Evolutionary conservation across 2,888 invertebrate species (phyloP).

Genomic region (Chrysolina americana): DNA sequence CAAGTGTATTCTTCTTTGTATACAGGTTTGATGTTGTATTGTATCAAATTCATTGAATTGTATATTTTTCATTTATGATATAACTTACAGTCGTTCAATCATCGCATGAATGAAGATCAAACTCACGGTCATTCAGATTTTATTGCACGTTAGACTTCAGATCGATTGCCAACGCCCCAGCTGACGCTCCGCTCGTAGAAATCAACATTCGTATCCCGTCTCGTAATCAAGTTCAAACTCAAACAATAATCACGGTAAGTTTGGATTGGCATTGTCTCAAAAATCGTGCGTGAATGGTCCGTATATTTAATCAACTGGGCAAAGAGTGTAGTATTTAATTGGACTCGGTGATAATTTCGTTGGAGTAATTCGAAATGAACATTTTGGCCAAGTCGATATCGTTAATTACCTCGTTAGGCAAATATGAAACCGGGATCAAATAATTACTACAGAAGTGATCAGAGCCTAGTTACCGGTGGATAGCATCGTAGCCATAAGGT

Average conservation of each 20-base stretch:
- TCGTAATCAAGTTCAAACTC: slow-evolving; percentile 22
- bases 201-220: slow-evolving; percentile 14
- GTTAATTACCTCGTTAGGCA: slow-evolving; percentile 59
- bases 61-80: too few species aligned
- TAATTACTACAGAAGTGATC: slow-evolving; percentile 53
- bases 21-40: too few species aligned
- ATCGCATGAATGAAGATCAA: too few species aligned
- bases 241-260: slow-evolving; percentile 27
- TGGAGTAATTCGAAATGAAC: slow-evolving; percentile 43
- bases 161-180: not conserved
- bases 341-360: slow-evolving; percentile 40
- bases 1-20: too few species aligned
- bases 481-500: slow-evolving; percentile 35
- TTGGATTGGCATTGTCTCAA: slow-evolving; percentile 25
- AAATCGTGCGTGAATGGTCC: slow-evolving; percentile 20
- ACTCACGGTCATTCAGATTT: not conserved
- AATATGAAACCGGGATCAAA: slow-evolving; percentile 58
- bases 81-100: too few species aligned
- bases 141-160: not conserved
- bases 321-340: slow-evolving; percentile 41
- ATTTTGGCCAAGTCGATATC: slow-evolving; percentile 55
- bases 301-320: slow-evolving; percentile 28
- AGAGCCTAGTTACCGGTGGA: slow-evolving; percentile 45
- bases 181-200: not conserved
- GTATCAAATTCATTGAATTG: too few species aligned